These are phyloP conservation scores for Harpagoxenus sublaevis DNA, from an alignment of 2,888 invertebrate species.

Conservation along the genomic window DNA sequence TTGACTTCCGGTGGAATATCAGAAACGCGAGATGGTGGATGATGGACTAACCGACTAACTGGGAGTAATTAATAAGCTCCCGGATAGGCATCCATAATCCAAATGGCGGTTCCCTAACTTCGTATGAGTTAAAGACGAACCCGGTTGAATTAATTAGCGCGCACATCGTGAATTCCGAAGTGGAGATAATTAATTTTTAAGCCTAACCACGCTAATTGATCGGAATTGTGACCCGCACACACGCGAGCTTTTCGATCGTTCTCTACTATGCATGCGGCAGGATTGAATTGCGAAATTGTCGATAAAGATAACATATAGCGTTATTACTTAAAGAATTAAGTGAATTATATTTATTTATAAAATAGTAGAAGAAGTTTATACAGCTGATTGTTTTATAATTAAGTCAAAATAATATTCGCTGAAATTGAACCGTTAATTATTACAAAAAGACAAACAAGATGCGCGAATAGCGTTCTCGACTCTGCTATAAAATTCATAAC, in stretches of 20 bases:
- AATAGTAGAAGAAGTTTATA: neutral
- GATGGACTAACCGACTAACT: conserved; percentile 62
- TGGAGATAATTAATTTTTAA: conserved; percentile 78
- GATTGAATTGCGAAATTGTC: conserved; percentile 1
- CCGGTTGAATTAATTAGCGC: conserved; percentile 74
- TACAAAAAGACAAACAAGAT: neutral
- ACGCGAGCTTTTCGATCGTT: conserved; percentile 8
- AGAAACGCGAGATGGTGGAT: conserved; percentile 52
- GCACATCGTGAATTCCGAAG: conserved; percentile 57
- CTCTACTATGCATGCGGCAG: conserved; percentile 18
- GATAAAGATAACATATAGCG: neutral
- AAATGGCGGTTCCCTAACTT: conserved; percentile 64
- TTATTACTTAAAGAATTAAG: conserved; percentile 2
- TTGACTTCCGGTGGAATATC: conserved; percentile 53
- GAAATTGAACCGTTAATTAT: neutral
- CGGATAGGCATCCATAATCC: conserved; percentile 67
- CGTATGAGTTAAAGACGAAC: conserved; percentile 69
- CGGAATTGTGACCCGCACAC: conserved; percentile 52
- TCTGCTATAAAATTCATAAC: neutral
- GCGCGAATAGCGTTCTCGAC: neutral
- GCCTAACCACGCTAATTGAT: conserved; percentile 78
- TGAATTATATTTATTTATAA: neutral
- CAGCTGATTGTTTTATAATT: neutral
- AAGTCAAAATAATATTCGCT: neutral
- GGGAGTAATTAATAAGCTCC: conserved; percentile 67